Conservation (phyloP, 92 coral and sea anemone species). For the Parazoanthus darwini region DNA sequence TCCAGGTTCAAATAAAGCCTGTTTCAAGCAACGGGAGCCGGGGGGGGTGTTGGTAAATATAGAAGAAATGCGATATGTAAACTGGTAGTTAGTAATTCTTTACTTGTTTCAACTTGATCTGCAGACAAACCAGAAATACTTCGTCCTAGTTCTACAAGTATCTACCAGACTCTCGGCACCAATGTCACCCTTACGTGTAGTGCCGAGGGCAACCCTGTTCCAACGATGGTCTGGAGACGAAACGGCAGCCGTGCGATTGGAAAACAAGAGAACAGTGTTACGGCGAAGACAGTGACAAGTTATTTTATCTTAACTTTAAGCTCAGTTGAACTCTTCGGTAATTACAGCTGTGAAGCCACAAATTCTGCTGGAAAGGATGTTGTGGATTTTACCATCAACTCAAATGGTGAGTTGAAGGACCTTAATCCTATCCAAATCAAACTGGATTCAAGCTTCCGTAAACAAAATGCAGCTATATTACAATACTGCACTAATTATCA, state of each 20-base stretch:
- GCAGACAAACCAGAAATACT: conserved; percentile 34
- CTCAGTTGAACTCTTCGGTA: neutral
- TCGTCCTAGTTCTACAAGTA: neutral
- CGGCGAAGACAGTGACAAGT: neutral
- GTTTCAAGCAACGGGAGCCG: too few species aligned
- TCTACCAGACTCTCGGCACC: neutral
- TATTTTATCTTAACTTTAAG: neutral
- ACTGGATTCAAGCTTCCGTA: too few species aligned
- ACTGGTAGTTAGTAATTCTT: neutral
- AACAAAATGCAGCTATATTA: too few species aligned
- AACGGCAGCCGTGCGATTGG: neutral
- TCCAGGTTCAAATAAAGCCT: too few species aligned
- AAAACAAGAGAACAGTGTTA: neutral
- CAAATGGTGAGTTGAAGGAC: neutral
- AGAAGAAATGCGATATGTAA: neutral
- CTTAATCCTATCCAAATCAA: too few species aligned
- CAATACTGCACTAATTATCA: too few species aligned
- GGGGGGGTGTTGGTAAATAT: neutral
- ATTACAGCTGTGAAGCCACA: conserved; percentile 20
- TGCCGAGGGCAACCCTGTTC: conserved; percentile 29
- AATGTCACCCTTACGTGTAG: conserved; percentile 22
- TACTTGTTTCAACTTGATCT: neutral
- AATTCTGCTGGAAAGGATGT: conserved; percentile 7
- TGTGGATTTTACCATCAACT: neutral
- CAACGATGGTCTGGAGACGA: neutral